Evolutionary conservation across 1,140 invertebrate species (phyloP).

Genomic region (Atta cephalotes): DNA sequence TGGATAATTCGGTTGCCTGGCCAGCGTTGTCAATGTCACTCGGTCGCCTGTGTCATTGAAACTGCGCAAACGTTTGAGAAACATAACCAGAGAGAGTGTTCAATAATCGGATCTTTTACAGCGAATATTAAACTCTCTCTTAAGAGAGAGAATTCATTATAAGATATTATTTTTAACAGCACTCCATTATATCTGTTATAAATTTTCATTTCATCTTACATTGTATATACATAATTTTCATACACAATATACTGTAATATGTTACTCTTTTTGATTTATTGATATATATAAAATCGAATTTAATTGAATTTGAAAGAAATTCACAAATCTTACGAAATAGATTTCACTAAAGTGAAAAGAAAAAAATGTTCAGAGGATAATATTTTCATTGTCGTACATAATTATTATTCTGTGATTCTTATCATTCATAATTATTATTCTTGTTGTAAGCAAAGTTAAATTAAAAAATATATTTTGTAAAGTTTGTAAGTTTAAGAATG

Average conservation of each 20-base stretch:
- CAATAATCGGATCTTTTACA: background rate
- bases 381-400: too few species aligned
- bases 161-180: background rate
- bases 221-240: background rate
- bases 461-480: background rate
- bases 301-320: background rate
- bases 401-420: too few species aligned
- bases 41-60: constrained; percentile 85
- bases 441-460: background rate
- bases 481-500: too few species aligned
- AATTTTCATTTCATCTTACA: background rate
- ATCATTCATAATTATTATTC: too few species aligned
- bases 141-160: background rate
- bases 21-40: constrained; percentile 82
- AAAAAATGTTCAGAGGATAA: too few species aligned
- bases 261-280: background rate
- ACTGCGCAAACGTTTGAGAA: constrained; percentile 75
- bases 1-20: constrained; percentile 84
- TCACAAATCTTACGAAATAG: too few species aligned
- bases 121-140: background rate
- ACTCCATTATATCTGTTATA: background rate
- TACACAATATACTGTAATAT: background rate
- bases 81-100: constrained; percentile 65
- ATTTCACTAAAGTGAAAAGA: too few species aligned
- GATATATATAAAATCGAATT: background rate